Evolutionary conservation across 1,140 invertebrate genomes (phyloP).

Genomic region (Megalopta genalis): DNA sequence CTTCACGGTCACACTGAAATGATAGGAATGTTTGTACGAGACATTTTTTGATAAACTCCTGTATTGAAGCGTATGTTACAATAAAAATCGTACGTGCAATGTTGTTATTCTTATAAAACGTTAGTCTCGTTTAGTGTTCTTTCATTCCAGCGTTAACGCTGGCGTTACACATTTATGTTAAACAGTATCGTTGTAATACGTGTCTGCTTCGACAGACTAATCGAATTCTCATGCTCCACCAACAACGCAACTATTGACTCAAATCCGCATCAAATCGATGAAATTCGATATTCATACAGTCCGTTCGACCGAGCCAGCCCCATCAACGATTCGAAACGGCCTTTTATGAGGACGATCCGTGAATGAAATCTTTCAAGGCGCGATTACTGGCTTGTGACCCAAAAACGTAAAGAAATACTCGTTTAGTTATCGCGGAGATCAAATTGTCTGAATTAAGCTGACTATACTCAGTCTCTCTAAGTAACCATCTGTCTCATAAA

Average conservation of each 20-base stretch:
- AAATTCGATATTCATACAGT: not conserved
- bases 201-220: not conserved
- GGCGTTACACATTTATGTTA: not conserved
- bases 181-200: not conserved
- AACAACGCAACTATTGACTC: not conserved
- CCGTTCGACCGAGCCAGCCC: no score
- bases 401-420: not conserved
- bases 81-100: no score
- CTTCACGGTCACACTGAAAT: no score
- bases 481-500: not conserved
- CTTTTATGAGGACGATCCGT: not conserved
- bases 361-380: not conserved
- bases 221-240: not conserved
- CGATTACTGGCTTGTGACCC: not conserved
- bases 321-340: not conserved
- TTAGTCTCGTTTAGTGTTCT: no score
- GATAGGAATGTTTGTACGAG: no score
- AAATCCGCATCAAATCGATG: not conserved
- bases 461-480: not conserved
- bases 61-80: no score
- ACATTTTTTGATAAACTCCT: no score
- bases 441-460: not conserved
- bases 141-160: no score
- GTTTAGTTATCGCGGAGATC: not conserved
- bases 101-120: no score